phyloP scores from a whole-genome alignment of 2,888 invertebrate genomes.

The Theodoxus fluviatilis region DNA sequence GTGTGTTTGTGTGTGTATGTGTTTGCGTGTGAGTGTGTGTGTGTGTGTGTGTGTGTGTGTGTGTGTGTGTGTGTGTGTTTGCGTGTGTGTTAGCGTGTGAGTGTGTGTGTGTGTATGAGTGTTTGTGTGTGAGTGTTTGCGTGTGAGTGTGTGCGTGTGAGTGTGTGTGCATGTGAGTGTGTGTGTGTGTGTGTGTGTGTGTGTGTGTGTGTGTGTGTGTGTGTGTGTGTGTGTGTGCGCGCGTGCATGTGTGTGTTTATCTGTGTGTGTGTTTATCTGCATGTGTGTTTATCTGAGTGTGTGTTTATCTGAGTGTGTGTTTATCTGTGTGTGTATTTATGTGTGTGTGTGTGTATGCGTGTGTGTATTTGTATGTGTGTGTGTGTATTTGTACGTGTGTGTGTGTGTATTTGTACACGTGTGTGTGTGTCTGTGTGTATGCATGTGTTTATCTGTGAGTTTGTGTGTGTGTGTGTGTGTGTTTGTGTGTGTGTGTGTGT shows the following conservation, averaged over 20 bases:
- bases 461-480: no score
- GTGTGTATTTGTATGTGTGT: background rate
- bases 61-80: background rate
- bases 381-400: no score
- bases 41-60: background rate
- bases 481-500: no score
- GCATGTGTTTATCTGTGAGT: no score
- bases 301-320: conserved; percentile 19
- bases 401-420: no score
- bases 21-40: background rate
- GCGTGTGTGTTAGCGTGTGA: conserved; percentile 7
- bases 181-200: conserved; percentile 15
- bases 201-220: background rate
- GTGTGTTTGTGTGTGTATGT: conserved; percentile 16
- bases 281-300: conserved; percentile 8
- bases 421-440: no score
- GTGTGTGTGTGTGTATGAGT: background rate
- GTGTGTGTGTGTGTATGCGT: conserved; percentile 12
- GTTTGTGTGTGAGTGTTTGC: background rate
- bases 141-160: background rate
- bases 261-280: background rate
- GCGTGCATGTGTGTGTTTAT: background rate
- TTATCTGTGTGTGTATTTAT: conserved; percentile 7
- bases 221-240: background rate
- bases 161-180: background rate